These are phyloP conservation scores for Pterophyllum scalare DNA, from an alignment of 2,113 vertebrate species.

Conservation along the genomic window DNA sequence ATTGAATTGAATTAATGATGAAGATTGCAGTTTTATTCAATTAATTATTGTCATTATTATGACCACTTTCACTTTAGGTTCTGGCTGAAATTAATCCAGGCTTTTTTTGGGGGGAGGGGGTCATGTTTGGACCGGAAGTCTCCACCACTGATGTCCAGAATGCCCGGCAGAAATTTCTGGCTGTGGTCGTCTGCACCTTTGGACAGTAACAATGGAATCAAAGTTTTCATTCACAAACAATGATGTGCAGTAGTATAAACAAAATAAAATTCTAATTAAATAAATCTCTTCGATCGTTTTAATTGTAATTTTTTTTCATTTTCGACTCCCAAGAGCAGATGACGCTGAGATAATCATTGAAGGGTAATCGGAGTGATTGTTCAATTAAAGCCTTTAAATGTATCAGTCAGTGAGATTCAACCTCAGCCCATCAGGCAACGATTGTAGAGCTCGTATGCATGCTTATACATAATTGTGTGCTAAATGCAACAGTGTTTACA, in stretches of 20 bases:
- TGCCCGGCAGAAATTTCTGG: conserved; percentile 84
- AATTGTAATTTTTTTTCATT: neutral
- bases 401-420: no score
- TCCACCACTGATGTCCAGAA: conserved; percentile 74
- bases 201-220: conserved; percentile 11
- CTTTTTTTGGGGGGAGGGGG: neutral
- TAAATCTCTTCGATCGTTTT: neutral
- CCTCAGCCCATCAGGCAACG: no score
- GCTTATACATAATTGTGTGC: neutral
- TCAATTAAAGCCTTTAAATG: neutral
- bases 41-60: neutral
- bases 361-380: neutral
- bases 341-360: no score
- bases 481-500: neutral
- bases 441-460: no score
- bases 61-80: neutral
- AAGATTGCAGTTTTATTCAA: neutral
- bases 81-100: neutral
- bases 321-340: neutral
- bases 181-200: conserved; percentile 32
- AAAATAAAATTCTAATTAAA: neutral
- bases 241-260: neutral
- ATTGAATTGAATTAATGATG: no score
- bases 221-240: neutral
- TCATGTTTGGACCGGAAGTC: neutral